Percentiles rank a stretch among this genome's conserved stretches.
phyloP scores from a whole-genome alignment of 92 coral and sea anemone species.

The Meandrina meandrites region DNA sequence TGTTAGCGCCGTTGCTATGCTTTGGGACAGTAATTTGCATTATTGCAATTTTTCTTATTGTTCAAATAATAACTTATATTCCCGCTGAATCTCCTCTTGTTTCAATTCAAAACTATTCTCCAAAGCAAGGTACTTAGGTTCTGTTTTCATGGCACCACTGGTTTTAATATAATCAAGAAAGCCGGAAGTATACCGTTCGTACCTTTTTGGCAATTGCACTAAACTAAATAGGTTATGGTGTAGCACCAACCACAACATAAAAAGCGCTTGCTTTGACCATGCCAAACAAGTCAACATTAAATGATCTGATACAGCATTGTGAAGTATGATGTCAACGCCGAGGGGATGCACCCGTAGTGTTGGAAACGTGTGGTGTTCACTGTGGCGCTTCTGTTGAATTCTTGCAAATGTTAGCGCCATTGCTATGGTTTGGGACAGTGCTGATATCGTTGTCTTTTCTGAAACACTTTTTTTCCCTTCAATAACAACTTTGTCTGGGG shows the following conservation, averaged over 20 bases:
- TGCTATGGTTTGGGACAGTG: slow-evolving; percentile 42
- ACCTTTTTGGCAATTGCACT: background rate
- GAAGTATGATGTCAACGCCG: slow-evolving; percentile 34
- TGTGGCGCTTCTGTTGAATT: slow-evolving; percentile 41
- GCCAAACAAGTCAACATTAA: slow-evolving; percentile 20
- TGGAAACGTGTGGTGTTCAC: slow-evolving; percentile 45
- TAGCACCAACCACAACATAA: slow-evolving; percentile 37
- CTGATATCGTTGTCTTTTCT: slow-evolving; percentile 13
- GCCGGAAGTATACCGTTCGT: slow-evolving; percentile 10
- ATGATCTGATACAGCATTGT: slow-evolving; percentile 32
- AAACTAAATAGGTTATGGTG: slow-evolving; percentile 32
- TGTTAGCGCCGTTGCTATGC: slow-evolving; percentile 52
- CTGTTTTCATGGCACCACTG: slow-evolving; percentile 34
- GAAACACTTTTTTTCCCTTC: slow-evolving; percentile 35
- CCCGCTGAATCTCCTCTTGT: slow-evolving; percentile 18
- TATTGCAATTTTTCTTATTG: background rate
- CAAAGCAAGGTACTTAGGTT: slow-evolving; percentile 29
- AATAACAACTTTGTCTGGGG: slow-evolving; percentile 42
- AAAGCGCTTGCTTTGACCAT: slow-evolving; percentile 24
- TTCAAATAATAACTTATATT: background rate
- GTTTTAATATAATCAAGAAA: slow-evolving; percentile 6
- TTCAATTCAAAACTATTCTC: slow-evolving; percentile 20
- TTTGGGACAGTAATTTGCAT: slow-evolving; percentile 23
- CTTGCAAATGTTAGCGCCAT: slow-evolving; percentile 53
- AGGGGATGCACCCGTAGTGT: slow-evolving; percentile 37